Percentiles rank a stretch among this genome's conserved stretches.
These are phyloP conservation scores for Gymnorhina tibicen DNA, from an alignment of 2,113 vertebrate genomes.

Conservation along the genomic window DNA sequence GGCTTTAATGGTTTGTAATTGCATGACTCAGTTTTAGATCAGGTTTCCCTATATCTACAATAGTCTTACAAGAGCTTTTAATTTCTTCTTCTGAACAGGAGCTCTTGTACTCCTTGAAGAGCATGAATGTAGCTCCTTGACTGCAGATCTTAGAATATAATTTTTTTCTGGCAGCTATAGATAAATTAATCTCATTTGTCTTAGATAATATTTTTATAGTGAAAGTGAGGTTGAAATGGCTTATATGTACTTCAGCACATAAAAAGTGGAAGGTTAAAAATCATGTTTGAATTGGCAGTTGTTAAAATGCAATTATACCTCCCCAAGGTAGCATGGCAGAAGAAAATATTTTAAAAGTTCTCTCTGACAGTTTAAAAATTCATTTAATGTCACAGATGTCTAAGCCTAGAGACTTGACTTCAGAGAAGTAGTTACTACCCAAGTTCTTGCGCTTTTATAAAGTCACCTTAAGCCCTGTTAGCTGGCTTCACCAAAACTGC, in stretches of 20 bases:
- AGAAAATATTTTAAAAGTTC: slow-evolving; percentile 69
- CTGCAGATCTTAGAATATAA: background rate
- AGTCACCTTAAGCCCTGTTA: background rate
- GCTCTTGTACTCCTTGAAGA: background rate
- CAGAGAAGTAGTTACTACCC: background rate
- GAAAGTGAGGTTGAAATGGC: slow-evolving; percentile 70
- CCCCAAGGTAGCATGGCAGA: slow-evolving; percentile 67
- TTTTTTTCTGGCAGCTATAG: slow-evolving; percentile 12
- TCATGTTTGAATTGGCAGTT: slow-evolving; percentile 65
- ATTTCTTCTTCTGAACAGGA: background rate
- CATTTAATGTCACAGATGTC: slow-evolving; percentile 62
- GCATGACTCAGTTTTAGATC: slow-evolving; percentile 24
- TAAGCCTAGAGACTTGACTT: slow-evolving; percentile 43
- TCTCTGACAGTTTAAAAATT: slow-evolving; percentile 70
- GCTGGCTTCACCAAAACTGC: background rate
- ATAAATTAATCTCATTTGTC: slow-evolving; percentile 73
- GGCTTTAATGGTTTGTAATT: slow-evolving; percentile 43
- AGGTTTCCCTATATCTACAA: background rate
- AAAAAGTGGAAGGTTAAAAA: slow-evolving; percentile 72
- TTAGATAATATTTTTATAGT: slow-evolving; percentile 70
- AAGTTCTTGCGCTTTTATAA: background rate
- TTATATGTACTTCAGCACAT: slow-evolving; percentile 62
- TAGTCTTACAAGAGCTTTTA: background rate
- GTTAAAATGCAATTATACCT: slow-evolving; percentile 73
- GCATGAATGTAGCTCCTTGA: slow-evolving; percentile 39